Conservation (phyloP, 2,888 invertebrate genomes). For the Argyra leucocephala region DNA sequence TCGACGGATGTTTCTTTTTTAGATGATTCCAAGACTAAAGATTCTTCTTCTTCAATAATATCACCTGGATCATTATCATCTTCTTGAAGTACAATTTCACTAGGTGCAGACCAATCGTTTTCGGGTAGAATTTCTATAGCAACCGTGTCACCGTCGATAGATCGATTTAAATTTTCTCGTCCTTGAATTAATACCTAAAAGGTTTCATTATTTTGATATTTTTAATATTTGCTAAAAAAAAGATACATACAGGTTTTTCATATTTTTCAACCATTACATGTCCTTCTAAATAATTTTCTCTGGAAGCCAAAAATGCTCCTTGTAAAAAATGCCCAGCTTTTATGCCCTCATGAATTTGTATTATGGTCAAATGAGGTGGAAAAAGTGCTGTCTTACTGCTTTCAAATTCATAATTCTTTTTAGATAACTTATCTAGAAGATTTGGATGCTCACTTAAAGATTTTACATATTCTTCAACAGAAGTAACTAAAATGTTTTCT, state of each 20-base stretch:
- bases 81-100: constrained; percentile 71
- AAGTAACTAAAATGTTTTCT: constrained; percentile 60
- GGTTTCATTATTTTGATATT: constrained; percentile 13
- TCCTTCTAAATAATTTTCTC: constrained; percentile 92
- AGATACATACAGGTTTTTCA: constrained; percentile 63
- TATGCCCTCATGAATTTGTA: constrained; percentile 69
- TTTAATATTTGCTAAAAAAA: constrained; percentile 15
- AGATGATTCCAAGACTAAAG: constrained; percentile 38
- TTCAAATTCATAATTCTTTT: constrained; percentile 54
- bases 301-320: constrained; percentile 74
- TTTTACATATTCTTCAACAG: constrained; percentile 61
- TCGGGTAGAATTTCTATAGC: constrained; percentile 83
- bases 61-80: constrained; percentile 62
- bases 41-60: constrained; percentile 53
- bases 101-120: constrained; percentile 82
- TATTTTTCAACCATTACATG: constrained; percentile 68
- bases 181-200: constrained; percentile 75
- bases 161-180: constrained; percentile 75
- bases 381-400: constrained; percentile 58
- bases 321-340: constrained; percentile 65
- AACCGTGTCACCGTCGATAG: constrained; percentile 89
- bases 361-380: constrained; percentile 73
- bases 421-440: constrained; percentile 73
- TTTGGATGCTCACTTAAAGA: constrained; percentile 57
- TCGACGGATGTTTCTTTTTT: constrained; percentile 36